These are phyloP conservation scores for Odontocerum albicorne DNA, from an alignment of 2,888 invertebrate genomes.

Conservation along the genomic window DNA sequence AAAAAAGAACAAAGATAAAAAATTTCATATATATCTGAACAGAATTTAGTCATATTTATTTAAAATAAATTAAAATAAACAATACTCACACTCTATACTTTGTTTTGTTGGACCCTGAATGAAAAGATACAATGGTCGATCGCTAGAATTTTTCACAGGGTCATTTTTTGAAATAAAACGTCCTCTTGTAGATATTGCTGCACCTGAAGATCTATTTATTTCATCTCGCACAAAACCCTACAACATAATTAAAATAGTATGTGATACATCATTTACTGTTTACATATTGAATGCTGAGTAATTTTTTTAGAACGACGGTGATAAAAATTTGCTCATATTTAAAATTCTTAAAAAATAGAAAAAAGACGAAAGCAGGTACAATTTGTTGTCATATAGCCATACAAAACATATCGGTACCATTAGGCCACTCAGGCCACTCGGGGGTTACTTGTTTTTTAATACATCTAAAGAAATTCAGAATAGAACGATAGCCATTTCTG, in stretches of 20 bases:
- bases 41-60: constrained; percentile 15
- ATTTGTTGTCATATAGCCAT: too few species aligned
- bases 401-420: too few species aligned
- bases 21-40: constrained; percentile 8
- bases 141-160: constrained; percentile 40
- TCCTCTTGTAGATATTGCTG: constrained; percentile 55
- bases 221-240: constrained; percentile 55
- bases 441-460: too few species aligned
- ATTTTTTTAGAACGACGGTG: not conserved
- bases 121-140: constrained; percentile 52
- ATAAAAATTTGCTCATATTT: not conserved
- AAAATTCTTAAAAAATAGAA: too few species aligned
- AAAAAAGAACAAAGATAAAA: constrained; percentile 24
- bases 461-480: too few species aligned
- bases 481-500: too few species aligned
- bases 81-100: constrained; percentile 41
- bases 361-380: too few species aligned
- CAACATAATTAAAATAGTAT: constrained; percentile 1
- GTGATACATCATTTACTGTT: too few species aligned
- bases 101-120: constrained; percentile 44
- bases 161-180: constrained; percentile 48
- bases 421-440: too few species aligned
- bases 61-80: constrained; percentile 9
- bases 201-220: constrained; percentile 46
- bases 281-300: not conserved